Evolutionary conservation across 2,888 invertebrate species (phyloP), one percentile per base, ranked within the genome.

Genomic region (Nezara viridula): DNA sequence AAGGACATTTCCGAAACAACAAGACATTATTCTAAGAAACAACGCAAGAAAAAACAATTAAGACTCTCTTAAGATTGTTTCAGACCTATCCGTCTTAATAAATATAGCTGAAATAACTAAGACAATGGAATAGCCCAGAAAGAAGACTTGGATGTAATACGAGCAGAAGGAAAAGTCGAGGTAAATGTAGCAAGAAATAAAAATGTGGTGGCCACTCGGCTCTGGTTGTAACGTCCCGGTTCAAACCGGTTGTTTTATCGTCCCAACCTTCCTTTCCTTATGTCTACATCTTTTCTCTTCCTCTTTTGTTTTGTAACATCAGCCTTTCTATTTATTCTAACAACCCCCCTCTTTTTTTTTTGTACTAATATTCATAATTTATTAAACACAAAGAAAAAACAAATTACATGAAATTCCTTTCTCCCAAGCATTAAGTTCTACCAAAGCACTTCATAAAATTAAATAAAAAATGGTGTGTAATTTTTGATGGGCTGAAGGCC

Each of bases 161-260:
- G 37, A 10, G 2, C 27, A 60, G 66, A 73, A 37, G 66, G 37
- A 24, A 37, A 73, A 73, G 32, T 37, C 66, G 66, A 37, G 66
- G 66, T 73, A 73, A 73, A 73, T 73, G 66, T 73, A 73, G 66
- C 66, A 73, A 73, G 66, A 73, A 73, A 73, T 73, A 73, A 73
- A 37, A 73, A 73, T 73, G 66, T 73, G 66, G 32, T 73, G 66
- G 66, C 37, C 37, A 37, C 66, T n/a, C 4, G 27, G n/a, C 60
- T 14, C 27, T 14, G 60, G 27, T 27, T 60, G 55, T 55, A 55
- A 55, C 55, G 7, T 1, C 4, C 16, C 66, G 19, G 32, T 6
- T 5, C 66, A 37, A 32, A 73, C 66, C 19, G 19, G 6, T 19
- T 37, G 19, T 73, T 73, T 73, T 73, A 73, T 73, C 32, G 66